Conservation (phyloP, 2,888 invertebrate species). For the Gasteruption jaculator region DNA sequence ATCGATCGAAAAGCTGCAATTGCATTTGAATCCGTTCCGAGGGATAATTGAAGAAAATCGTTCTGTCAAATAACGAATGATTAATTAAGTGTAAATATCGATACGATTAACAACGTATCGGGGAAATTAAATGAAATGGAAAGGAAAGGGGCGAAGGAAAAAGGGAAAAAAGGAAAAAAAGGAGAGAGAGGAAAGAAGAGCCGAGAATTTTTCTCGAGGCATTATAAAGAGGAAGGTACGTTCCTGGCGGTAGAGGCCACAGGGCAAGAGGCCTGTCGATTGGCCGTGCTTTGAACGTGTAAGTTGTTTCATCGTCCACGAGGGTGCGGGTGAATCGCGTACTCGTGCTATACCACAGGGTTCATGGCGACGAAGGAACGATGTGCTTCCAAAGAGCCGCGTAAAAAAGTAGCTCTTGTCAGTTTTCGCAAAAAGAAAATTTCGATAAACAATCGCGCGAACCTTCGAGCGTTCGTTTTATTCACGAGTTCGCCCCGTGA, state of each 20-base stretch:
- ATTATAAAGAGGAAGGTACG: background rate
- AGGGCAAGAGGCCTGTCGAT: slow-evolving; percentile 34
- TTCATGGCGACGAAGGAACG: slow-evolving; percentile 3
- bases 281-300: slow-evolving; percentile 34
- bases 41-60: too few relatives aligned
- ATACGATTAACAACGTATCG: too few relatives aligned
- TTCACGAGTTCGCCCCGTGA: too few relatives aligned
- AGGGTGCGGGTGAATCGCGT: slow-evolving; percentile 22
- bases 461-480: too few relatives aligned
- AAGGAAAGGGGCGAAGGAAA: slow-evolving; percentile 15
- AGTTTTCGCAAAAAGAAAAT: slow-evolving; percentile 19
- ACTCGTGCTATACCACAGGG: slow-evolving; percentile 30
- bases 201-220: background rate
- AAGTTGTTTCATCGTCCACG: slow-evolving; percentile 21
- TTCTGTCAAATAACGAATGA: too few relatives aligned
- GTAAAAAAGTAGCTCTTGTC: background rate
- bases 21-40: too few relatives aligned
- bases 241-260: slow-evolving; percentile 27
- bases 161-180: slow-evolving; percentile 15
- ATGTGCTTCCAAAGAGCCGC: background rate
- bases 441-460: slow-evolving; percentile 5
- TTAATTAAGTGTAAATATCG: too few relatives aligned
- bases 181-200: slow-evolving; percentile 15
- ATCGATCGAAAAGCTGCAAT: too few relatives aligned
- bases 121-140: too few relatives aligned